These are phyloP conservation scores for Saturnia japonica DNA, from an alignment of 2,888 invertebrate species.

Conservation along the genomic window DNA sequence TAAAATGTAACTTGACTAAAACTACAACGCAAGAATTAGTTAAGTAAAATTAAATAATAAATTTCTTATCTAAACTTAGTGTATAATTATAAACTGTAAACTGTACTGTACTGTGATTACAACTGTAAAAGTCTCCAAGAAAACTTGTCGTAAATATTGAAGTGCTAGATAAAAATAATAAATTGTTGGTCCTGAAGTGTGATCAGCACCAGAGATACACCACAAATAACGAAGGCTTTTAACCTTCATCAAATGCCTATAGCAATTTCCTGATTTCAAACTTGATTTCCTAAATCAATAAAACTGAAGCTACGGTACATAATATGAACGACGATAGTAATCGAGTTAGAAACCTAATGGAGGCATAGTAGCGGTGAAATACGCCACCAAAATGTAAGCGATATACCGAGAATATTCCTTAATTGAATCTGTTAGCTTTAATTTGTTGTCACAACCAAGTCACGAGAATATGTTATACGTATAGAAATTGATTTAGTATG, in stretches of 20 bases:
- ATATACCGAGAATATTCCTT: conserved; percentile 27
- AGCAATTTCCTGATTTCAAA: conserved; percentile 19
- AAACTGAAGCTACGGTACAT: conserved; percentile 17
- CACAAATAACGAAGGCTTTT: neutral
- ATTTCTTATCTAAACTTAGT: no score
- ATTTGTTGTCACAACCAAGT: conserved; percentile 25
- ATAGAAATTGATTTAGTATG: neutral
- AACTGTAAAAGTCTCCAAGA: neutral
- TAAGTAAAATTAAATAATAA: no score
- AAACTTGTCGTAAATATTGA: neutral
- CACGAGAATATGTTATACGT: conserved; percentile 1
- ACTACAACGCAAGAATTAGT: no score
- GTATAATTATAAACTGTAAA: no score
- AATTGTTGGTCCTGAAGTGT: neutral
- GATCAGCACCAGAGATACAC: neutral
- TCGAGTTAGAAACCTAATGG: conserved; percentile 19
- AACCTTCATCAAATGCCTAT: conserved; percentile 16
- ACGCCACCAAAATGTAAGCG: conserved; percentile 28
- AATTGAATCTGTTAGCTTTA: conserved; percentile 29
- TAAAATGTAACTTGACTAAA: no score
- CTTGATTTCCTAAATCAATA: conserved; percentile 13
- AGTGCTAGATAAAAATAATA: neutral
- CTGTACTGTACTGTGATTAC: no score
- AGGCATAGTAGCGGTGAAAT: conserved; percentile 10
- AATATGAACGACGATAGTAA: conserved; percentile 19